Evolutionary conservation across 2,113 vertebrate species (phyloP).

Genomic region (Jaculus jaculus): DNA sequence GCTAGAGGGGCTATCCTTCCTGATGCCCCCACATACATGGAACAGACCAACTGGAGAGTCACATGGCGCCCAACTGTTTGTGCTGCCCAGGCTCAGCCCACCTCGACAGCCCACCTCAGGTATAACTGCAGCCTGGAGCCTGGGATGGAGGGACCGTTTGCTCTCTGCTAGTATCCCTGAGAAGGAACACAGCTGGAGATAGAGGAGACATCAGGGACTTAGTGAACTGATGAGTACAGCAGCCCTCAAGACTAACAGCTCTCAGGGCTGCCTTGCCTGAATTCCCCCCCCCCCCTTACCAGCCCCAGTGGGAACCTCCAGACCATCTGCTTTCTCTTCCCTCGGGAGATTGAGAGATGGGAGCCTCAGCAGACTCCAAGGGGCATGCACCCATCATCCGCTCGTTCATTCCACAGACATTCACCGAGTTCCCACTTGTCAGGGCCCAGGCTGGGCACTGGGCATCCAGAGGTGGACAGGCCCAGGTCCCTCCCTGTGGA

Average conservation of each 20-base stretch:
- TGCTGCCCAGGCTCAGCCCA: not conserved
- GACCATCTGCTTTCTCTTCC: not conserved
- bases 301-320: not conserved
- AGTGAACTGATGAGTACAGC: not conserved
- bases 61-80: not conserved
- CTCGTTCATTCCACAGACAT: not conserved
- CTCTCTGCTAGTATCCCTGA: too few relatives aligned
- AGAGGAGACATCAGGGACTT: not conserved
- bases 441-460: not conserved
- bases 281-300: not conserved
- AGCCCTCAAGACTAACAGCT: not conserved
- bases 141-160: not conserved
- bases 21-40: too few relatives aligned
- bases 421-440: too few relatives aligned
- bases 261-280: not conserved
- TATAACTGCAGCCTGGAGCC: not conserved
- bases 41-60: not conserved
- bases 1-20: not conserved
- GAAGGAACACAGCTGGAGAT: too few relatives aligned
- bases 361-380: not conserved
- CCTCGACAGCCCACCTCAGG: rapidly evolving
- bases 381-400: not conserved
- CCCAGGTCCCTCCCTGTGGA: too few relatives aligned
- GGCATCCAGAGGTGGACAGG: not conserved
- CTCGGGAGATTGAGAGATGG: too few relatives aligned